phyloP scores from a whole-genome alignment of 2,888 invertebrate genomes.

The Luffia ferchaultella region DNA sequence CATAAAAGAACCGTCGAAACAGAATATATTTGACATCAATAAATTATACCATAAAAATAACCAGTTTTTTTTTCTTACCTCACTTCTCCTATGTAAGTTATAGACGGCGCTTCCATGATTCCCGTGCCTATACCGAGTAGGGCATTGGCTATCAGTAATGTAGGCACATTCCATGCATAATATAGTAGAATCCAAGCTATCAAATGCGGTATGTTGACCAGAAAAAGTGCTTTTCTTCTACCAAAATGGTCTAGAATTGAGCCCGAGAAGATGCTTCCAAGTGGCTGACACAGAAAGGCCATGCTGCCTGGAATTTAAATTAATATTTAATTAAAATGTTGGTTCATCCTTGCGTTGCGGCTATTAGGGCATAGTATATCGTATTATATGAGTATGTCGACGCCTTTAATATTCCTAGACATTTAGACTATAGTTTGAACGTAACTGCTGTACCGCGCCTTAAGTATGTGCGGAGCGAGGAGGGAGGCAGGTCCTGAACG shows the following conservation, averaged over 20 bases:
- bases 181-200: slow-evolving; percentile 66
- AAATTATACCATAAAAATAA: too few species aligned
- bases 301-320: slow-evolving; percentile 35
- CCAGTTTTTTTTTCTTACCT: slow-evolving; percentile 33
- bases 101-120: slow-evolving; percentile 67
- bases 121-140: slow-evolving; percentile 65
- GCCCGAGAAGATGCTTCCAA: slow-evolving; percentile 66
- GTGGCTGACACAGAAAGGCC: slow-evolving; percentile 63
- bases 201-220: slow-evolving; percentile 66
- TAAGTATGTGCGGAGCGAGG: too few species aligned
- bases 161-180: slow-evolving; percentile 50
- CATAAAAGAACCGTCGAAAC: too few species aligned
- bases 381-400: too few species aligned
- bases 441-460: too few species aligned
- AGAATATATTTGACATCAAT: too few species aligned
- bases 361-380: too few species aligned
- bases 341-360: too few species aligned
- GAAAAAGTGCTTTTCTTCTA: slow-evolving; percentile 57
- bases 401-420: too few species aligned
- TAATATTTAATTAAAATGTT: too few species aligned
- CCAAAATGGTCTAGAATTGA: slow-evolving; percentile 62
- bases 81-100: slow-evolving; percentile 70
- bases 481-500: too few species aligned
- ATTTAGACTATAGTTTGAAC: too few species aligned
- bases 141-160: slow-evolving; percentile 56